These are phyloP conservation scores for Hyaena hyaena DNA, from an alignment of 2,113 vertebrate species.

Conservation along the genomic window DNA sequence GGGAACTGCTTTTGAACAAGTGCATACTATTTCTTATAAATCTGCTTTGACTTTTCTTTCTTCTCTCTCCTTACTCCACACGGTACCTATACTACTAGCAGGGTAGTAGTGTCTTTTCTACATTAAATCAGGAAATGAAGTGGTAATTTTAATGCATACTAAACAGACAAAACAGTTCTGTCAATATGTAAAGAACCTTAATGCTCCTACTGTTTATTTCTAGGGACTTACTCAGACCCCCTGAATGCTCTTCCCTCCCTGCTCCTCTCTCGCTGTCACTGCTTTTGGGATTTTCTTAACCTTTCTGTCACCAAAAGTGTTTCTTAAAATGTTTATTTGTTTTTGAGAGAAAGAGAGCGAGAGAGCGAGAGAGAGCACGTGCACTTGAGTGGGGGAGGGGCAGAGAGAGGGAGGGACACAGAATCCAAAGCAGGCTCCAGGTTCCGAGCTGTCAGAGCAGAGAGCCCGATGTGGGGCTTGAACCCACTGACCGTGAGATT, in stretches of 20 bases:
- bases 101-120: background rate
- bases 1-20: slow-evolving; percentile 37
- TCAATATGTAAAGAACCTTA: background rate
- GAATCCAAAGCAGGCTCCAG: no score
- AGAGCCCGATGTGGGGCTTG: no score
- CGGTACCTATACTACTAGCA: background rate
- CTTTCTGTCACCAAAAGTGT: background rate
- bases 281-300: background rate
- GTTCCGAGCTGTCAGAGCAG: no score
- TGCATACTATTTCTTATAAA: background rate
- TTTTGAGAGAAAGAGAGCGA: no score
- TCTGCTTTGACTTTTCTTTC: slow-evolving; percentile 3
- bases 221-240: background rate
- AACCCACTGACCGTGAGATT: no score
- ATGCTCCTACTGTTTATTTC: background rate
- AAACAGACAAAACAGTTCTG: background rate
- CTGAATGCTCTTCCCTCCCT: background rate
- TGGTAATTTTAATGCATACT: background rate
- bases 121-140: background rate
- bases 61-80: background rate
- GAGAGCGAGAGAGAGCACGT: no score
- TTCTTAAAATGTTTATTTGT: no score
- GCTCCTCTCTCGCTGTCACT: background rate
- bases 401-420: no score
- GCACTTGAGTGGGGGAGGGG: no score